Conservation (phyloP, 92 coral and sea anemone species). For the Phymanthus crucifer region DNA sequence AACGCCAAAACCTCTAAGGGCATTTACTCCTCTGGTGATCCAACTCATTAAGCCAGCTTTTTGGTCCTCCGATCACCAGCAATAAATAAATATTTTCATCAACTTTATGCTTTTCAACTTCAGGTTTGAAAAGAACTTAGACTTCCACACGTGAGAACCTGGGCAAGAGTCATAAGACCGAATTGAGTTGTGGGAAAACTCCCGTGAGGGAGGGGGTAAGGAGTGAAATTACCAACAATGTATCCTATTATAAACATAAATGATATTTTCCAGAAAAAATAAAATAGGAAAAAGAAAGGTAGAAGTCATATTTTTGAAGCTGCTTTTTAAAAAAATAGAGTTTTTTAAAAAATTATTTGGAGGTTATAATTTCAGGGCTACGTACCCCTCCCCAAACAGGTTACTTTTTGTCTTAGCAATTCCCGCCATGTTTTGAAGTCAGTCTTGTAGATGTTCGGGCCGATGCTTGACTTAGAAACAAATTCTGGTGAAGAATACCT, state of each 20-base stretch:
- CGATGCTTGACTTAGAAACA: neutral
- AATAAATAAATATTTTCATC: neutral
- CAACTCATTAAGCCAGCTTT: constrained; percentile 56
- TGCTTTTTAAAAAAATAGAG: neutral
- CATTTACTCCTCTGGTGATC: constrained; percentile 58
- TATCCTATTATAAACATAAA: neutral
- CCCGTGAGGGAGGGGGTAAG: constrained; percentile 1
- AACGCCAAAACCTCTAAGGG: constrained; percentile 40
- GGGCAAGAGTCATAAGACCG: constrained; percentile 21
- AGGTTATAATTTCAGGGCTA: neutral
- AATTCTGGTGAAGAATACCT: neutral
- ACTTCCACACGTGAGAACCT: neutral
- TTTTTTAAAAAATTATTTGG: neutral
- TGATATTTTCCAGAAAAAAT: neutral
- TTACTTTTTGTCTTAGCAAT: neutral
- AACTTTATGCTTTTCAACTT: neutral
- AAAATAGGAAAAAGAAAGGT: neutral
- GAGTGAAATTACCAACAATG: neutral
- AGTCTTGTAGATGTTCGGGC: neutral
- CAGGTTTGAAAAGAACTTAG: neutral
- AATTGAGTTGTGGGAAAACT: neutral
- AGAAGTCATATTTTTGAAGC: neutral
- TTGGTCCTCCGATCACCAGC: neutral
- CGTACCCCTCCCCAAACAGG: constrained; percentile 10
- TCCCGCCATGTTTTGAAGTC: constrained; percentile 38